phyloP scores from a whole-genome alignment of 1,140 invertebrate genomes.

The Ooceraea biroi region DNA sequence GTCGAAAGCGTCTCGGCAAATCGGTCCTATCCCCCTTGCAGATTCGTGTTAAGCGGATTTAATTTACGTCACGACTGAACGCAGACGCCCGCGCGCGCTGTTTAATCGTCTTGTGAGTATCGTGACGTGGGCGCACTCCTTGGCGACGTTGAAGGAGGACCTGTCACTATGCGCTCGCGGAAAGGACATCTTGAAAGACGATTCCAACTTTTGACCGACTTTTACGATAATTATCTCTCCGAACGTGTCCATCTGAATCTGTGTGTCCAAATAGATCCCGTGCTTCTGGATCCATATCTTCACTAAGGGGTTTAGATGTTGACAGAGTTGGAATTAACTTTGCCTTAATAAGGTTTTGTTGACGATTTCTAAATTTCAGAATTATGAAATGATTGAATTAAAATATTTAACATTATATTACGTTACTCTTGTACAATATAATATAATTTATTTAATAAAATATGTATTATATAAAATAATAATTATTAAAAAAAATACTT shows the following conservation, averaged over 20 bases:
- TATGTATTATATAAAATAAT: not conserved
- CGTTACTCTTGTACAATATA: no score
- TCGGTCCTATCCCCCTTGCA: constrained; percentile 50
- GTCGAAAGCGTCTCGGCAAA: constrained; percentile 46
- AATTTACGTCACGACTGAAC: constrained; percentile 58
- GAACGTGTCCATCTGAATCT: not conserved
- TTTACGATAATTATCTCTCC: not conserved
- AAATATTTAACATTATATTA: no score
- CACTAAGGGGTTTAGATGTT: no score
- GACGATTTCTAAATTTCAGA: no score
- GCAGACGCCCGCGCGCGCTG: constrained; percentile 27
- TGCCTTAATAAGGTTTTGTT: no score
- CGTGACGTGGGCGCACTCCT: constrained; percentile 30
- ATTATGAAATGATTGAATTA: no score
- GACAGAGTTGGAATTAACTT: no score
- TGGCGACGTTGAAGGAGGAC: constrained; percentile 16
- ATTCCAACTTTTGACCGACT: not conserved
- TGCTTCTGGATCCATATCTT: no score
- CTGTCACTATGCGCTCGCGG: not conserved
- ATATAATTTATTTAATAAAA: not conserved
- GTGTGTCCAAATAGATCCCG: not conserved
- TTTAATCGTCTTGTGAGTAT: constrained; percentile 55
- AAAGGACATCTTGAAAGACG: constrained; percentile 9
- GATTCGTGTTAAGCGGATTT: constrained; percentile 58
- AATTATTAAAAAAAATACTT: not conserved